Conservation (phyloP, 2,113 vertebrate genomes). For the Sapajus apella region DNA sequence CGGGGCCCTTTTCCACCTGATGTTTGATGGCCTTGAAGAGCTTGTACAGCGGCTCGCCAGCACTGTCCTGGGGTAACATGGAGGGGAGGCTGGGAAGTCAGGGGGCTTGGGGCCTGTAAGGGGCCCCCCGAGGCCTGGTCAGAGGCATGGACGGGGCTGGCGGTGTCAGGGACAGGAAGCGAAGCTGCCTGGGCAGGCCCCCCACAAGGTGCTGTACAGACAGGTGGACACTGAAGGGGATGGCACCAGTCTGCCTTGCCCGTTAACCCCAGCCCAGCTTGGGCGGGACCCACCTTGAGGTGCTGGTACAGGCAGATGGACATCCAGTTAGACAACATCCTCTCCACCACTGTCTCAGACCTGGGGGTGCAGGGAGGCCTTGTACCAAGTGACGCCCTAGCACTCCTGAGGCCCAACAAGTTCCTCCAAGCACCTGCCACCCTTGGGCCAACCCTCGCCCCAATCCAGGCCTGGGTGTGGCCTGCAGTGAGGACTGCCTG, state of each 20-base stretch:
- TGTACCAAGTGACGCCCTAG: fast-evolving
- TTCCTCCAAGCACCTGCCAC: neutral
- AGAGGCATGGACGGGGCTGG: neutral
- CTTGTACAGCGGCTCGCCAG: constrained; percentile 95
- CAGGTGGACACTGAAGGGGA: fast-evolving
- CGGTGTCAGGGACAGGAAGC: fast-evolving
- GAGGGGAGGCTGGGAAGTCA: neutral
- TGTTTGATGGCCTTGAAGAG: constrained; percentile 98
- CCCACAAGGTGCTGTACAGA: neutral
- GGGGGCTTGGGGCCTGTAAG: neutral
- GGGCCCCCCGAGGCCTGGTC: neutral
- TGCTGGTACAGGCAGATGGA: constrained; percentile 99
- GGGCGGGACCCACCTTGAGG: constrained; percentile 88
- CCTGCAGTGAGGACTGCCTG: neutral
- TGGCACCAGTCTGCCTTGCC: fast-evolving
- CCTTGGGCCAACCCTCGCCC: fast-evolving
- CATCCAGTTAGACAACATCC: constrained; percentile 99
- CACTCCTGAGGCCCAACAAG: neutral
- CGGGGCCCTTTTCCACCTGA: constrained; percentile 97
- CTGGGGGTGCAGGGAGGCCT: constrained; percentile 74
- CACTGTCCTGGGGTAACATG: constrained; percentile 88
- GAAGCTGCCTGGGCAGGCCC: neutral
- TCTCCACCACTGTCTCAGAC: constrained; percentile 98
- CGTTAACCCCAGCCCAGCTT: fast-evolving
- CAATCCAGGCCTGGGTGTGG: no score